These are phyloP conservation scores for Xylota segnis DNA, from an alignment of 2,888 invertebrate genomes.

Conservation along the genomic window DNA sequence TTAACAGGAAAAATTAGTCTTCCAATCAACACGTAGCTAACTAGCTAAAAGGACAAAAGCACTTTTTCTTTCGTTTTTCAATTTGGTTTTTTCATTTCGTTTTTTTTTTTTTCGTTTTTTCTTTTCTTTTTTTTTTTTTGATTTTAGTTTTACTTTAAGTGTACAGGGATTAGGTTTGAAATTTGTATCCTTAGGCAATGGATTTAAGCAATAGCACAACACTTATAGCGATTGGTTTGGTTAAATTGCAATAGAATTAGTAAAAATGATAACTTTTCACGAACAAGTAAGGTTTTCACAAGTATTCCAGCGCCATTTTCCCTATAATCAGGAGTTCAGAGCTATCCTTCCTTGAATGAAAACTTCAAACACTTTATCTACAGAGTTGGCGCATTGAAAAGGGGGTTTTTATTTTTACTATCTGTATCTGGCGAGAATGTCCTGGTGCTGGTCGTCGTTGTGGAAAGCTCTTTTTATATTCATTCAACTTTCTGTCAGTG, in stretches of 20 bases:
- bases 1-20: constrained; percentile 38
- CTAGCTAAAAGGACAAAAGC: constrained; percentile 59
- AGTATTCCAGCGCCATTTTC: constrained; percentile 75
- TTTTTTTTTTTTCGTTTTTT: neutral
- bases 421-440: constrained; percentile 74
- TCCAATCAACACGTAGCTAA: constrained; percentile 74
- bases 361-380: constrained; percentile 74
- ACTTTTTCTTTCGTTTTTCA: constrained; percentile 58
- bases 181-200: constrained; percentile 9
- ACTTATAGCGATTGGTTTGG: neutral
- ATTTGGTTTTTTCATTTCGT: constrained; percentile 15
- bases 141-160: constrained; percentile 6
- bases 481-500: constrained; percentile 73
- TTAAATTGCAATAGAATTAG: constrained; percentile 10
- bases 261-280: constrained; percentile 52
- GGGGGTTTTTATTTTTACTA: constrained; percentile 66
- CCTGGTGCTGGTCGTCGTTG: constrained; percentile 53
- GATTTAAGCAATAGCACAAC: constrained; percentile 20
- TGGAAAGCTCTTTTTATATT: constrained; percentile 71
- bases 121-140: constrained; percentile 9
- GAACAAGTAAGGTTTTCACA: constrained; percentile 70
- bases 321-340: constrained; percentile 64
- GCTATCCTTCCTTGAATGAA: constrained; percentile 73
- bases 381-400: constrained; percentile 69
- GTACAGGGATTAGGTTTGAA: constrained; percentile 12